Evolutionary conservation across 2,888 invertebrate species (phyloP).

Genomic region (Microctonus aethiopoides): DNA sequence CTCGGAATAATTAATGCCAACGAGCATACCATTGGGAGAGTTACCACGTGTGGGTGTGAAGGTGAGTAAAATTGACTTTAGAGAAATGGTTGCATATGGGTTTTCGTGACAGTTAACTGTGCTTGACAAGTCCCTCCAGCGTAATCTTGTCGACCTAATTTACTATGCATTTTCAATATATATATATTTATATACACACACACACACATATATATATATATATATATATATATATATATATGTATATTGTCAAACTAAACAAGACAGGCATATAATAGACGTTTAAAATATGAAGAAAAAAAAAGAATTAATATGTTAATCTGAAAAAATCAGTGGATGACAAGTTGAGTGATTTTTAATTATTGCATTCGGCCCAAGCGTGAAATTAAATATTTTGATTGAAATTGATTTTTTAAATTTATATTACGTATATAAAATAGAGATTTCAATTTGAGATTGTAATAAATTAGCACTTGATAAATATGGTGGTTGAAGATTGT

Average conservation of each 20-base stretch:
- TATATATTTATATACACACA: not conserved
- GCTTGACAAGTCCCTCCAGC: slow-evolving; percentile 21
- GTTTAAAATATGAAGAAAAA: not conserved
- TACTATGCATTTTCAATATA: not conserved
- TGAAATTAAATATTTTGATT: not conserved
- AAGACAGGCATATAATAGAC: too few species aligned
- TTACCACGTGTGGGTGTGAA: slow-evolving; percentile 16
- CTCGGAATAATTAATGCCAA: slow-evolving; percentile 26
- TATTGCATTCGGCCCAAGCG: not conserved
- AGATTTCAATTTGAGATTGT: not conserved
- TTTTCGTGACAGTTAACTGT: slow-evolving; percentile 16
- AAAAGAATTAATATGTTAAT: not conserved
- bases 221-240: not conserved
- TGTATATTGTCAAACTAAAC: too few species aligned
- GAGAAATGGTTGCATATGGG: slow-evolving; percentile 12
- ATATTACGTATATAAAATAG: not conserved
- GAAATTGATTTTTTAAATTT: not conserved
- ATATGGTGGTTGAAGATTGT: not conserved
- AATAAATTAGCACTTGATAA: not conserved
- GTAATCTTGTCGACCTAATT: slow-evolving; percentile 24
- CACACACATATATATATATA: not conserved
- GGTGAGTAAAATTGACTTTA: slow-evolving; percentile 19
- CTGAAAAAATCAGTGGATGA: not conserved
- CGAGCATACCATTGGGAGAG: slow-evolving; percentile 20
- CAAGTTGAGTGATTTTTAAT: slow-evolving; percentile 8